Evolutionary conservation across 2,888 invertebrate species (phyloP), one percentile per base, ranked within the genome.

Genomic region (Cactoblastis cactorum): DNA sequence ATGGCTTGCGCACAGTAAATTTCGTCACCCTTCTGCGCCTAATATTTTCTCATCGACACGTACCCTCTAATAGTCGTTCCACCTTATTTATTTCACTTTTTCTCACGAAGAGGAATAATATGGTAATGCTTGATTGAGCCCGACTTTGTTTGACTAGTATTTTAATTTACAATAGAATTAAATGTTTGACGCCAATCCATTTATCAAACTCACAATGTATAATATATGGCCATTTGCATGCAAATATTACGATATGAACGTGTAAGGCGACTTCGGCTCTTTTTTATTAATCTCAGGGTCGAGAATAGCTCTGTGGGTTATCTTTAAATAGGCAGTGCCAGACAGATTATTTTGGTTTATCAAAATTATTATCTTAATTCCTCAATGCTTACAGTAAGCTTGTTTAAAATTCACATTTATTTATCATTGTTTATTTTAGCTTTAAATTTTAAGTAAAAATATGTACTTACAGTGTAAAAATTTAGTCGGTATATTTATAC

Each of bases 1-100:
- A 79, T 77, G 75, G 66, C 68, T 72, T 70, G 53, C 63, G 61
- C 65, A 66, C 67, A 71, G 68, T 77, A 72, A 76, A 77, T 80
- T 77, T 79, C 68, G 77, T 79, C 74, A 77, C 71, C 69, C 64
- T 61, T 57, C 54, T 55, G 62, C 53, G 56, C 59, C 52, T 51
- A 50, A 56, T 58, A 61, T 63, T 56, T 68, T 62, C 54, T 62
- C 58, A 62, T 56, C 51, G 59, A 60, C 56, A 55, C 55, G 52
- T 56, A 49, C 37, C 41, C 35, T 49, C 47, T 53, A 50, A 41
- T 41, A 49, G 50, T 52, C 52, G 53, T 54, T 51, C 53, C 50
- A 54, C 50, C 53, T 59, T 51, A 53, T 53, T 56, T 57, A 52
- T 55, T 51, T 54, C 49, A 33, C 51, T 39, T 34, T 12, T 11